Base-by-base conservation (phyloP, 2,797 vertebrate species). In the Channa striata region DNA sequence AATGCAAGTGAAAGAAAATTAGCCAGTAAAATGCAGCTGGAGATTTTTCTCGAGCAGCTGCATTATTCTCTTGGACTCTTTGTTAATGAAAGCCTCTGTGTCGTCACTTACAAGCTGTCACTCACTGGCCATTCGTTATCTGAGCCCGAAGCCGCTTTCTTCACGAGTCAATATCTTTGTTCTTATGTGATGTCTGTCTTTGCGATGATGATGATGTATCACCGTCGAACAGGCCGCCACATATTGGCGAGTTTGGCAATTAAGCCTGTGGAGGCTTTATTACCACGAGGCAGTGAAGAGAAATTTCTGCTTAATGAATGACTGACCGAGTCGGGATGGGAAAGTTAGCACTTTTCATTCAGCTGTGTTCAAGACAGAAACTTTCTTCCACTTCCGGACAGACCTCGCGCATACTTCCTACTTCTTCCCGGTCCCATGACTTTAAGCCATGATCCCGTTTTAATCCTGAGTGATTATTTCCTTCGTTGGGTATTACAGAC, bases 61-160 rank as follows among this genome's bases (percentile, higher is more conserved):
- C 40, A 61, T 77, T 83, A 56, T 76, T 66, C 47, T 57, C 36
- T 9, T 2, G 36, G 52, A 70, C 58, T 3, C 47, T 11, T 10
- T 1, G 64, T 78, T 74, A 78, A 69, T 81, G 73, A 59, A 82
- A 86, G 81, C 62, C 77, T 69, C 59, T 13, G 30, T 68, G 60
- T 86, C 72, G 49, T 81, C 82, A 85, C 71, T 84, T 82, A 59
- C 34, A 52, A 40, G 50, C 19, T 49, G 77, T 84, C 80, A 62
- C 54, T 86, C 74, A 59, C 16, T 46, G 68, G 25, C 62, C 61
- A 25, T 72, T 85, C 79, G 81, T 87, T 87, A 84, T 58, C 52
- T 48, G 9, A 56, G 57, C 71, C 73, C 40, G 60, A 9, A 78
- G 71, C 72, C 33, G 49, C 54, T 72, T 59, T 43, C 39, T 66